A percentile compares a stretch with the other conserved stretches of the same genome.
Conservation (phyloP, 2,113 vertebrate species). For the Spermophilus dauricus region DNA sequence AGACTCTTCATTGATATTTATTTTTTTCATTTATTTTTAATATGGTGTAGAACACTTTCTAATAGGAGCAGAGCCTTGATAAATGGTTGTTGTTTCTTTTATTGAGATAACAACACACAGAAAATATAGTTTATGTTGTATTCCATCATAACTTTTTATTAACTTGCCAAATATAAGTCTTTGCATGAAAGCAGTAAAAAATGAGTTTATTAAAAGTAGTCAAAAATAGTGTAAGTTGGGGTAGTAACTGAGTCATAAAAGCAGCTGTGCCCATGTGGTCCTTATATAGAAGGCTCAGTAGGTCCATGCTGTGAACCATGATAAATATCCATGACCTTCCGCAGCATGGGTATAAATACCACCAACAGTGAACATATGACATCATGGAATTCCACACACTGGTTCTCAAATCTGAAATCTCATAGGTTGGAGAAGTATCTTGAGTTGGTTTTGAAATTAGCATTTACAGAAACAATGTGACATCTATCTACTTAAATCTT, state of each 20-base stretch:
- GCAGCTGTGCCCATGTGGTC: neutral
- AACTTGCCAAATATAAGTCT: neutral
- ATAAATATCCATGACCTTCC: neutral
- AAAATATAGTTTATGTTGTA: neutral
- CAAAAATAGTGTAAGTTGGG: neutral
- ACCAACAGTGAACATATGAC: no score
- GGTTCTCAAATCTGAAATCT: neutral
- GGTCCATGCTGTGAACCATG: neutral
- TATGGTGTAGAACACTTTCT: neutral
- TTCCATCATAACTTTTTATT: neutral
- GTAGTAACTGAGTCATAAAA: accelerated
- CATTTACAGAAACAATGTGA: neutral
- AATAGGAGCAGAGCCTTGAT: neutral
- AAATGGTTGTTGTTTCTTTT: neutral
- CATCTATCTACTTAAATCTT: neutral
- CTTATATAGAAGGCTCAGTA: neutral
- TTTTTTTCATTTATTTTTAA: neutral
- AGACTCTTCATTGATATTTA: neutral
- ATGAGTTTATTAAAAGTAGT: neutral
- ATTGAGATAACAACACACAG: neutral
- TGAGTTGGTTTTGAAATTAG: neutral
- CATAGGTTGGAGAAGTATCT: neutral
- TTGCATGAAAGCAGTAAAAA: neutral
- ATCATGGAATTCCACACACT: neutral
- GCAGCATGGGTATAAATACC: neutral